Evolutionary conservation across 53 echinoderm and acorn worm genomes (phyloP).

Genomic region (Arbacia lixula): DNA sequence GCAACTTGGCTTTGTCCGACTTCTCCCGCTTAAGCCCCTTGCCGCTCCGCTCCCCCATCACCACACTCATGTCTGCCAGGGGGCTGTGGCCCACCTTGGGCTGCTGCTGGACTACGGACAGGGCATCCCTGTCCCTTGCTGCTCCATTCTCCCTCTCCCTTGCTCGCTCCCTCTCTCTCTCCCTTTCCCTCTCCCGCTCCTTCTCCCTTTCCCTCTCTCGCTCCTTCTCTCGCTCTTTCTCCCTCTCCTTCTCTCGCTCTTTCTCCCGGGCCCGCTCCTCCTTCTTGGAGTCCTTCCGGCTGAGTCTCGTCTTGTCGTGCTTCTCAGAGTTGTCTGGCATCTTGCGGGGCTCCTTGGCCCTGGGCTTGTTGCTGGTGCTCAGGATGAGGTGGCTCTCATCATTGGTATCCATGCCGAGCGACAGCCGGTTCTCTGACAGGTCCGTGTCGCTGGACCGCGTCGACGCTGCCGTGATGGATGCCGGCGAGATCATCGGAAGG

Average conservation of each 20-base stretch:
- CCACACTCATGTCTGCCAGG: constrained; percentile 31
- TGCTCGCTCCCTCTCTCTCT: constrained; percentile 23
- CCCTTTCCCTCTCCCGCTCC: constrained; percentile 35
- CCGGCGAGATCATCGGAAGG: constrained; percentile 48
- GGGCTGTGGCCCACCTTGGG: constrained; percentile 27
- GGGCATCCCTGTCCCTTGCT: not conserved
- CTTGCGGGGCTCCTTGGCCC: constrained; percentile 7
- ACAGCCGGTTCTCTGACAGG: constrained; percentile 33
- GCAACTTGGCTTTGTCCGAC: constrained; percentile 16
- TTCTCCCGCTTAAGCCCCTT: constrained; percentile 24
- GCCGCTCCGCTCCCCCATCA: constrained; percentile 20
- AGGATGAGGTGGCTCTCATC: constrained; percentile 50
- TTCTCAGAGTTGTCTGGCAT: constrained; percentile 21
- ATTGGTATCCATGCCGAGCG: constrained; percentile 15
- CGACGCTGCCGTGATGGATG: constrained; percentile 32
- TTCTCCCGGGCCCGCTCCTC: constrained; percentile 32
- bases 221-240: too few relatives aligned
- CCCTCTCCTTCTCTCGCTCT: constrained; percentile 14
- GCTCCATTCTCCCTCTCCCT: constrained; percentile 13
- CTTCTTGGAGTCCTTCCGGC: constrained; percentile 55
- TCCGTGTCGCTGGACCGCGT: not conserved
- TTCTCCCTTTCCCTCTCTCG: constrained; percentile 7
- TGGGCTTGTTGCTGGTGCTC: not conserved
- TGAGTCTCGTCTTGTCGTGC: constrained; percentile 40
- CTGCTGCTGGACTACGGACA: constrained; percentile 22